Conservation (phyloP, 30 jellyfish, hydroid and myxozoan genomes). For the Haliclystus octoradiatus region DNA sequence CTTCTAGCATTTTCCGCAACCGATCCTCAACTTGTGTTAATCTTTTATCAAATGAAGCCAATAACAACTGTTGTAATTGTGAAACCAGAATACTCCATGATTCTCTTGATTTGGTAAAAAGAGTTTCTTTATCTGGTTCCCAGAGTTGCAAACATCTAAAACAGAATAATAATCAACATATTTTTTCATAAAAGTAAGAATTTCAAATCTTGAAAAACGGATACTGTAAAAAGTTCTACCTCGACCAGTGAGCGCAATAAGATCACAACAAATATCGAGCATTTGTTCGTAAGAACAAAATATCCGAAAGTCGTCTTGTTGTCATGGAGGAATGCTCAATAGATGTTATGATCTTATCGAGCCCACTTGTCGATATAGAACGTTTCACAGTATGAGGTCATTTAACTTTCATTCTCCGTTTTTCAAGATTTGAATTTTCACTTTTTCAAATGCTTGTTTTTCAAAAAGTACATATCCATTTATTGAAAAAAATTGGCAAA, state of each 20-base stretch:
- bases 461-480: too few species aligned
- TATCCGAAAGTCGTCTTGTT: too few species aligned
- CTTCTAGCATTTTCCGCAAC: constrained; percentile 54
- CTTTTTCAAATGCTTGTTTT: too few species aligned
- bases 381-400: neutral
- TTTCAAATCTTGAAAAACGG: neutral
- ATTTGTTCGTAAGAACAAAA: too few species aligned
- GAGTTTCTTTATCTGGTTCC: constrained; percentile 74
- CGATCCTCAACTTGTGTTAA: constrained; percentile 60
- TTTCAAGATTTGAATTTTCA: too few species aligned
- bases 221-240: neutral
- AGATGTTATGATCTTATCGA: too few species aligned
- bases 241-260: neutral
- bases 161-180: neutral
- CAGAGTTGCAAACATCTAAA: constrained; percentile 62
- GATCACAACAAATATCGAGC: neutral
- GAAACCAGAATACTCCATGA: constrained; percentile 68
- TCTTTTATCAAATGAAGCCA: constrained; percentile 57
- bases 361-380: neutral
- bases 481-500: too few species aligned
- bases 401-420: too few species aligned
- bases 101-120: constrained; percentile 75
- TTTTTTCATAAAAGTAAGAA: neutral
- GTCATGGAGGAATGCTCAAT: too few species aligned
- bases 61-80: constrained; percentile 45